Percentiles rank a stretch among this genome's conserved stretches.
These are phyloP conservation scores for Candoia aspera DNA, from an alignment of 2,113 vertebrate species.

Conservation along the genomic window DNA sequence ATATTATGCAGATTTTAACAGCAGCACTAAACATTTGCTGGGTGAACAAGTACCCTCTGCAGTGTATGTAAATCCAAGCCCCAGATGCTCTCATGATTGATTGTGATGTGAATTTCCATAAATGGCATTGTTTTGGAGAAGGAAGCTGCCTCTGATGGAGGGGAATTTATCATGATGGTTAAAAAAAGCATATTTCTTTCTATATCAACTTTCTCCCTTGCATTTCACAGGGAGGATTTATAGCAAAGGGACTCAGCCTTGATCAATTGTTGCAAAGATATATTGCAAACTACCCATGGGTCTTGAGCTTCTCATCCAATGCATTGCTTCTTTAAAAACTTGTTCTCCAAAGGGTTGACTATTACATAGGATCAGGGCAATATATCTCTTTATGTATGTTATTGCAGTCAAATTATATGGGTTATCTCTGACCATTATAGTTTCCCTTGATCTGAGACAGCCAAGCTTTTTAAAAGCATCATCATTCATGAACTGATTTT, in stretches of 20 bases:
- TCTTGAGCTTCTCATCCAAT: conserved; percentile 4
- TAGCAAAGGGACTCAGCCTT: not conserved
- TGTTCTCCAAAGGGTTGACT: not conserved
- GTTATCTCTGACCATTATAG: not conserved
- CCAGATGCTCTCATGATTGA: not conserved
- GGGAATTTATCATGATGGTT: conserved; percentile 12
- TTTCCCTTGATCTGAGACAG: not conserved
- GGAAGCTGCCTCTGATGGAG: not conserved
- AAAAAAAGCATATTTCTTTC: not conserved
- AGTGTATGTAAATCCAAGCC: not conserved
- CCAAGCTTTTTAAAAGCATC: not conserved
- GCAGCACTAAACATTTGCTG: not conserved
- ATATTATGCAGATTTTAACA: not conserved
- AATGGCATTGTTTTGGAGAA: conserved; percentile 12
- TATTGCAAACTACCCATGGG: not conserved
- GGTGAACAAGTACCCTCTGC: not conserved
- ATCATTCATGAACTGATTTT: not conserved
- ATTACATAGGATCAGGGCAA: not conserved
- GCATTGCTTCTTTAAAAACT: not conserved
- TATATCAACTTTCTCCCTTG: not conserved
- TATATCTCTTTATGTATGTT: not conserved
- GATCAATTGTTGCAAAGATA: conserved; percentile 22
- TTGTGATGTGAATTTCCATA: not conserved
- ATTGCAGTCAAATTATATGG: not conserved
- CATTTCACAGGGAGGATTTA: conserved; percentile 19